Evolutionary conservation across 2,797 vertebrate genomes (phyloP).

Genomic region (Acanthurus lineatus): DNA sequence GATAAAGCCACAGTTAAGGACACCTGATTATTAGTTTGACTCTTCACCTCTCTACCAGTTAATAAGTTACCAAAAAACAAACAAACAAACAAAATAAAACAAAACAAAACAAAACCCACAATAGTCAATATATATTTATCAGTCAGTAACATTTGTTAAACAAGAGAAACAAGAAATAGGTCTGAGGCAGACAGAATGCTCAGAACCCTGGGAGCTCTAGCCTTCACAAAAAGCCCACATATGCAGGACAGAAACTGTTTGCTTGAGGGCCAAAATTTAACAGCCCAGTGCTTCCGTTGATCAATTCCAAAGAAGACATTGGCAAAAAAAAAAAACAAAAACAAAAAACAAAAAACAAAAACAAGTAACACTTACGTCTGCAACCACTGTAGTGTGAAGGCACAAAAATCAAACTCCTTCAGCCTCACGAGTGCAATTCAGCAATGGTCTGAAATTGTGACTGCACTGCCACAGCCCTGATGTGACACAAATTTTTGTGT

Average conservation of each 20-base stretch:
- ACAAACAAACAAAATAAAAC: no score
- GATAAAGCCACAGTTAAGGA: no score
- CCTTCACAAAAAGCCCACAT: neutral
- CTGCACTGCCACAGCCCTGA: slow-evolving; percentile 19
- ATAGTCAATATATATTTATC: no score
- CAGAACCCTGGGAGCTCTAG: neutral
- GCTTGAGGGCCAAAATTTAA: neutral
- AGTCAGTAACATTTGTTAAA: neutral
- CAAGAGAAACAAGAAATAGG: slow-evolving; percentile 1
- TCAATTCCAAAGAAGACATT: neutral
- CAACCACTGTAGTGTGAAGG: neutral
- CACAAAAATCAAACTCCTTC: slow-evolving; percentile 6
- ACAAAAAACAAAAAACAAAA: no score
- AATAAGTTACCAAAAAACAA: no score
- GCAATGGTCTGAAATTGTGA: slow-evolving; percentile 4
- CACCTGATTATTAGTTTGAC: no score
- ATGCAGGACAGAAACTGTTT: neutral
- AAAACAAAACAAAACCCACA: no score
- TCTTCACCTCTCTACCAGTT: no score
- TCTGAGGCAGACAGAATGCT: neutral
- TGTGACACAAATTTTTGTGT: neutral
- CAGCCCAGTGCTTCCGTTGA: neutral
- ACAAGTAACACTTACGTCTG: no score
- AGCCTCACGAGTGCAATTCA: neutral
- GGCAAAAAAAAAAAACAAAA: neutral